Evolutionary conservation across 2,797 vertebrate species (phyloP).

Genomic region (Neoniphon sammara): DNA sequence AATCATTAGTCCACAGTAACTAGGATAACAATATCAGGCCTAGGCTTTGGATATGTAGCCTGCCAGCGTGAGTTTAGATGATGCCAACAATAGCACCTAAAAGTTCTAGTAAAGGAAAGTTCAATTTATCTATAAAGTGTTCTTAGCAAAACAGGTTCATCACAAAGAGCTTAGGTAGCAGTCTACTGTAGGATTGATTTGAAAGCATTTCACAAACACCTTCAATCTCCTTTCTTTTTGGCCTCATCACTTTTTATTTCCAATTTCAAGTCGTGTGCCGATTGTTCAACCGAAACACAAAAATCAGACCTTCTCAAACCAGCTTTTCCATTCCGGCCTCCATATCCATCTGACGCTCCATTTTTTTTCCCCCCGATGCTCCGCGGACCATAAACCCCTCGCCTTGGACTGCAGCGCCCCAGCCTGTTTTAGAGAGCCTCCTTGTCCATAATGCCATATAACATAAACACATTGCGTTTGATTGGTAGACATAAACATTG

Average conservation of each 20-base stretch:
- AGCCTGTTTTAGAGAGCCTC: conserved; percentile 71
- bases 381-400: conserved; percentile 56
- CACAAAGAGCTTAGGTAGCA: neutral
- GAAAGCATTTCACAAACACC: neutral
- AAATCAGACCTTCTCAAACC: conserved; percentile 15
- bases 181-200: neutral
- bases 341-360: conserved; percentile 30
- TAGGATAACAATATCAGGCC: neutral
- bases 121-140: neutral
- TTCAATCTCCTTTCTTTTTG: neutral
- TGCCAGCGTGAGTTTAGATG: no score
- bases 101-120: no score
- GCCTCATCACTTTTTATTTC: neutral
- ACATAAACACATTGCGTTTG: conserved; percentile 84
- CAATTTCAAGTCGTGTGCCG: neutral
- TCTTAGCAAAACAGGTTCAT: neutral
- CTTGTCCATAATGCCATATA: conserved; percentile 82
- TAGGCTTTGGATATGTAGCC: no score
- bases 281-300: conserved; percentile 11
- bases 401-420: conserved; percentile 47
- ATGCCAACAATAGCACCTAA: no score
- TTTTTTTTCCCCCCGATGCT: conserved; percentile 57
- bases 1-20: conserved; percentile 19
- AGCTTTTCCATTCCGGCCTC: conserved; percentile 23
- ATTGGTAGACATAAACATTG: conserved; percentile 85